Percentiles rank a stretch among this genome's conserved stretches.
These are phyloP conservation scores for Platycheirus rosarum DNA, from an alignment of 2,888 invertebrate genomes.

Conservation along the genomic window DNA sequence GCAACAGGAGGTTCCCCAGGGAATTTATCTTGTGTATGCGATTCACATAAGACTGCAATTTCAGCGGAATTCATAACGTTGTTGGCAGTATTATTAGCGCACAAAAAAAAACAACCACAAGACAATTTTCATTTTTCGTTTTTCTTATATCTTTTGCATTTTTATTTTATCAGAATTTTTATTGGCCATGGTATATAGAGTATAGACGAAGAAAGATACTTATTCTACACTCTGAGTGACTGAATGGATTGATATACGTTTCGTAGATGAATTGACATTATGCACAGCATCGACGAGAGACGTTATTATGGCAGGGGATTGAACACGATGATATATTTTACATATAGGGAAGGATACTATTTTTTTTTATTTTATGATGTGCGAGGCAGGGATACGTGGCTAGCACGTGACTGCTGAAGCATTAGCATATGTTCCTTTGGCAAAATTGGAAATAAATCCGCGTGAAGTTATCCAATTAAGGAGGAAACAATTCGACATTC, in stretches of 20 bases:
- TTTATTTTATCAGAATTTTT: slow-evolving; percentile 62
- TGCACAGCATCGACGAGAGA: slow-evolving; percentile 1
- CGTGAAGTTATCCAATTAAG: slow-evolving; percentile 73
- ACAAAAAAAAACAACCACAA: slow-evolving; percentile 8
- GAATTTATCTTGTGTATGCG: slow-evolving; percentile 59
- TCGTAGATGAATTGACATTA: slow-evolving; percentile 28
- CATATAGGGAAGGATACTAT: slow-evolving; percentile 63
- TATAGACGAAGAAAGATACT: not conserved
- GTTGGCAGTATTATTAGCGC: not conserved
- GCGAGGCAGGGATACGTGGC: slow-evolving; percentile 70
- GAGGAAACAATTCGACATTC: slow-evolving; percentile 69
- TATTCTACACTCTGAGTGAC: not conserved
- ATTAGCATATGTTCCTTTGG: slow-evolving; percentile 72
- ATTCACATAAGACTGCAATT: slow-evolving; percentile 53
- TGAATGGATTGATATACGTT: slow-evolving; percentile 42
- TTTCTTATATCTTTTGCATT: slow-evolving; percentile 38
- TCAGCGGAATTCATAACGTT: slow-evolving; percentile 40
- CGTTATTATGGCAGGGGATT: slow-evolving; percentile 14
- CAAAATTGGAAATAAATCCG: slow-evolving; percentile 73
- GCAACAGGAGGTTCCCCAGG: slow-evolving; percentile 72
- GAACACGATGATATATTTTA: too few species aligned
- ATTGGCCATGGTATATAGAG: slow-evolving; percentile 48
- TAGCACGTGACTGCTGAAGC: slow-evolving; percentile 71
- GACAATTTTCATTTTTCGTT: slow-evolving; percentile 61
- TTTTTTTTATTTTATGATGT: slow-evolving; percentile 73